A percentile compares a stretch with the other conserved stretches of the same genome.
phyloP scores from a whole-genome alignment of 1,140 invertebrate species.

The Cephus cinctus region DNA sequence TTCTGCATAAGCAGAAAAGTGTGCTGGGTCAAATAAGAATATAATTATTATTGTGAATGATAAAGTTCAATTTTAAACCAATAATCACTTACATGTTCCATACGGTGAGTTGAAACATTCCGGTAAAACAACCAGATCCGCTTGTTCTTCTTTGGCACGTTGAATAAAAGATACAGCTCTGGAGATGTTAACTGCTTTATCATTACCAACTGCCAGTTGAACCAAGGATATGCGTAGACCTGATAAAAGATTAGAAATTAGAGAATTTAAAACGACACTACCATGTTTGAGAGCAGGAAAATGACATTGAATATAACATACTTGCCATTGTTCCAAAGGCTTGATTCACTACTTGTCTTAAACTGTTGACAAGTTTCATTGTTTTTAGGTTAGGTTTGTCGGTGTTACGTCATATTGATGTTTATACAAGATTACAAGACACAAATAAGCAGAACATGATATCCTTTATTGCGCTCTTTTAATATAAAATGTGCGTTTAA shows the following conservation, averaged over 20 bases:
- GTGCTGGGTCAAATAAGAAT: slow-evolving; percentile 54
- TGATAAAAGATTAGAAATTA: slow-evolving; percentile 20
- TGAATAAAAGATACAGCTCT: slow-evolving; percentile 72
- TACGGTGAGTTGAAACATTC: slow-evolving; percentile 96
- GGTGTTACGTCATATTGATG: slow-evolving; percentile 12
- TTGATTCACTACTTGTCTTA: slow-evolving; percentile 12
- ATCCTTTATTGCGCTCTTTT: too few species aligned
- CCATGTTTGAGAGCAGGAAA: too few species aligned
- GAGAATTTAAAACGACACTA: too few species aligned
- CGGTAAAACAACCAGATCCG: slow-evolving; percentile 78
- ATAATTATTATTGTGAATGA: background rate
- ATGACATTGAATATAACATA: slow-evolving; percentile 20
- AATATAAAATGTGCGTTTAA: too few species aligned
- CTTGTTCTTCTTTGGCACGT: slow-evolving; percentile 71
- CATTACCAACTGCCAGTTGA: slow-evolving; percentile 73
- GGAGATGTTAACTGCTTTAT: slow-evolving; percentile 75
- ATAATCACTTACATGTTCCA: slow-evolving; percentile 70
- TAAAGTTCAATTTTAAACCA: background rate
- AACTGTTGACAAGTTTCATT: slow-evolving; percentile 19
- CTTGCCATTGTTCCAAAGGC: slow-evolving; percentile 38
- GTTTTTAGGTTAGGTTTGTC: slow-evolving; percentile 31
- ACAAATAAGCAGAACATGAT: background rate
- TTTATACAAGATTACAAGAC: slow-evolving; percentile 1
- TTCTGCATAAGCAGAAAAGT: slow-evolving; percentile 87
- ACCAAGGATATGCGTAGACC: slow-evolving; percentile 69